Evolutionary conservation across 2,113 vertebrate genomes (phyloP).

Genomic region (Emydocephalus ijimae): DNA sequence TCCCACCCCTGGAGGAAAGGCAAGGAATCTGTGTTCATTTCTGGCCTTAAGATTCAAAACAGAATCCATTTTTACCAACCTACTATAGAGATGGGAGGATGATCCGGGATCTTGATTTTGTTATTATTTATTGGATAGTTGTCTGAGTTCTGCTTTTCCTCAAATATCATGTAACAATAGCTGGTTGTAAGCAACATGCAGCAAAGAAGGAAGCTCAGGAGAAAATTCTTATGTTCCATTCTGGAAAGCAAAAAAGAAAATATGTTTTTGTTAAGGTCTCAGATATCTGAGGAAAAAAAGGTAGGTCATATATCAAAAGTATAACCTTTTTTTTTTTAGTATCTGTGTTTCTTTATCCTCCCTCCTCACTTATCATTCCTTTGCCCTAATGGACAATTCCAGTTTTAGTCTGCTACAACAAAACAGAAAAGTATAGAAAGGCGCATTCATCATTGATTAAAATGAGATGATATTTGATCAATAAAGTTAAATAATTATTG

Average conservation of each 20-base stretch:
- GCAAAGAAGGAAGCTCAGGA: conserved; percentile 64
- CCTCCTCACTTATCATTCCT: background rate
- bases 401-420: background rate
- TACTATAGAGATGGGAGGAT: conserved; percentile 69
- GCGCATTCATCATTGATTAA: background rate
- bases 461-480: background rate
- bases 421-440: background rate
- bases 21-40: background rate
- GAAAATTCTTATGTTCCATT: conserved; percentile 60
- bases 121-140: conserved; percentile 42
- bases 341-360: background rate
- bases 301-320: background rate
- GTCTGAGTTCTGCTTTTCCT: conserved; percentile 60
- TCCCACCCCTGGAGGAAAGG: background rate
- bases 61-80: conserved; percentile 60
- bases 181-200: conserved; percentile 54
- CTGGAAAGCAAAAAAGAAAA: conserved; percentile 16
- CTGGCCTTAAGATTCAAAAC: background rate
- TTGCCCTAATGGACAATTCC: background rate
- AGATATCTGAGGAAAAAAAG: background rate
- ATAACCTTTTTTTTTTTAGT: background rate
- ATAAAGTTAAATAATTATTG: background rate
- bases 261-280: background rate
- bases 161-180: conserved; percentile 53
- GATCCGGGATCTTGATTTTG: conserved; percentile 55